Percentiles rank a stretch among this genome's conserved stretches.
Evolutionary conservation across 2,797 vertebrate genomes (phyloP).

Genomic region (Sebastes miniatus): DNA sequence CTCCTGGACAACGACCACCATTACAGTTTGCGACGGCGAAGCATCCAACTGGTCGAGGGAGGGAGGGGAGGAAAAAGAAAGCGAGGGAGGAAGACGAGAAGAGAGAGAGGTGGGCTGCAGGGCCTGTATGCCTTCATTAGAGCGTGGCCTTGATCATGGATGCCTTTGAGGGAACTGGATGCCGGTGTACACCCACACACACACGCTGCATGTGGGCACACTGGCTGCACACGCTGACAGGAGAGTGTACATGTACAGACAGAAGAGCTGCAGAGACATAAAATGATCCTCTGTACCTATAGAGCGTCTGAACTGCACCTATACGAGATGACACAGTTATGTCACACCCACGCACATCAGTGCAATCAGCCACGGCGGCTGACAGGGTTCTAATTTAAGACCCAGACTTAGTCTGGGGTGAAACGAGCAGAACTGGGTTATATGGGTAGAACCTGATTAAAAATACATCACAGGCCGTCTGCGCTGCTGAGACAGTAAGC

Average conservation of each 20-base stretch:
- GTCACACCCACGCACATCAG: constrained; percentile 30
- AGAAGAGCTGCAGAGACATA: constrained; percentile 11
- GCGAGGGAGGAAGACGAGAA: constrained; percentile 11
- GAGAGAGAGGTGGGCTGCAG: constrained; percentile 49
- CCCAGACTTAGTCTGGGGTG: constrained; percentile 47
- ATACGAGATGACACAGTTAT: constrained; percentile 35
- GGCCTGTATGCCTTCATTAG: constrained; percentile 59
- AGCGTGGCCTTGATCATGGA: constrained; percentile 60
- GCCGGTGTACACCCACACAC: constrained; percentile 48
- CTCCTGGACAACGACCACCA: constrained; percentile 2
- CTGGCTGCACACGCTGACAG: constrained; percentile 29
- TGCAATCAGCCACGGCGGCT: constrained; percentile 22
- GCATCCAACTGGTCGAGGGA: not conserved
- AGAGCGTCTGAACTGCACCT: constrained; percentile 24
- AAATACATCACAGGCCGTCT: constrained; percentile 74
- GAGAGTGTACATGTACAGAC: constrained; percentile 16
- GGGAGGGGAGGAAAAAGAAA: not conserved
- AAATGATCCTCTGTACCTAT: constrained; percentile 10
- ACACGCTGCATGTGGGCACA: constrained; percentile 47
- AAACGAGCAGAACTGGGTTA: constrained; percentile 59
- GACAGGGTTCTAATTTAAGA: constrained; percentile 48
- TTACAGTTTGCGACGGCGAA: constrained; percentile 3
- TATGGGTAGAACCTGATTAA: constrained; percentile 67
- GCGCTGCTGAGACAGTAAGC: constrained; percentile 53
- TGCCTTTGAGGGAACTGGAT: constrained; percentile 55